phyloP scores from a whole-genome alignment of 2,888 invertebrate genomes.

The Aphelenchoides bicaudatus region DNA sequence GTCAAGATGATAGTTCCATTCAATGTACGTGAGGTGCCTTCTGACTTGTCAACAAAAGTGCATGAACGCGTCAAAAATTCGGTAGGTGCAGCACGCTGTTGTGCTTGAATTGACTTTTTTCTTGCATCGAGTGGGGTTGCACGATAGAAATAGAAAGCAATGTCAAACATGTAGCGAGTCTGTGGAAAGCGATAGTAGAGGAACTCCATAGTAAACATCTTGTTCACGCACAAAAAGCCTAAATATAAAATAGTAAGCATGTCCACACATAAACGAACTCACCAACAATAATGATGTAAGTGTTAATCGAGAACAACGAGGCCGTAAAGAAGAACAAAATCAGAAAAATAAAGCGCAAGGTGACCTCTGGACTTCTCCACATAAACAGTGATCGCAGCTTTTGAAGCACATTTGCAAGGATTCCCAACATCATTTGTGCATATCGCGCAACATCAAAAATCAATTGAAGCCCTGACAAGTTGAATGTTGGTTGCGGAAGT shows the following conservation, averaged over 20 bases:
- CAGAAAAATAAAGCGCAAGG: slow-evolving; percentile 57
- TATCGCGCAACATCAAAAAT: slow-evolving; percentile 63
- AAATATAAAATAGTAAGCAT: slow-evolving; percentile 1
- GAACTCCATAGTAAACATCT: slow-evolving; percentile 64
- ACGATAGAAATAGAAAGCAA: slow-evolving; percentile 42
- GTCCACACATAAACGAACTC: slow-evolving; percentile 44
- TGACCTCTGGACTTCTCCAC: slow-evolving; percentile 61
- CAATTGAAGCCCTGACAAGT: slow-evolving; percentile 57
- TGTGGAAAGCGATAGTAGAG: slow-evolving; percentile 64
- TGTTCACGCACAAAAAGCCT: slow-evolving; percentile 61
- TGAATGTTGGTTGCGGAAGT: slow-evolving; percentile 41
- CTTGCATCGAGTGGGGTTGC: slow-evolving; percentile 1
- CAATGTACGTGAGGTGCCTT: slow-evolving; percentile 43
- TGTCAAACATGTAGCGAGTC: slow-evolving; percentile 61
- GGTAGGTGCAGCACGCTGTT: neutral
- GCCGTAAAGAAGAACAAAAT: slow-evolving; percentile 57
- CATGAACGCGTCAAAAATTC: slow-evolving; percentile 47
- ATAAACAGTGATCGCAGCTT: slow-evolving; percentile 63
- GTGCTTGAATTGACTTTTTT: slow-evolving; percentile 4
- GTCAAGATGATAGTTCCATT: slow-evolving; percentile 46
- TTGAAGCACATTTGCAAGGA: slow-evolving; percentile 59
- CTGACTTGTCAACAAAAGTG: slow-evolving; percentile 48
- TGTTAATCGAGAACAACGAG: slow-evolving; percentile 54
- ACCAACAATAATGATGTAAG: slow-evolving; percentile 56
- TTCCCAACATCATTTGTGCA: slow-evolving; percentile 61